Percentiles rank a stretch among this genome's conserved stretches.
These are phyloP conservation scores for Neodiprion lecontei DNA, from an alignment of 1,140 invertebrate species.

Conservation along the genomic window DNA sequence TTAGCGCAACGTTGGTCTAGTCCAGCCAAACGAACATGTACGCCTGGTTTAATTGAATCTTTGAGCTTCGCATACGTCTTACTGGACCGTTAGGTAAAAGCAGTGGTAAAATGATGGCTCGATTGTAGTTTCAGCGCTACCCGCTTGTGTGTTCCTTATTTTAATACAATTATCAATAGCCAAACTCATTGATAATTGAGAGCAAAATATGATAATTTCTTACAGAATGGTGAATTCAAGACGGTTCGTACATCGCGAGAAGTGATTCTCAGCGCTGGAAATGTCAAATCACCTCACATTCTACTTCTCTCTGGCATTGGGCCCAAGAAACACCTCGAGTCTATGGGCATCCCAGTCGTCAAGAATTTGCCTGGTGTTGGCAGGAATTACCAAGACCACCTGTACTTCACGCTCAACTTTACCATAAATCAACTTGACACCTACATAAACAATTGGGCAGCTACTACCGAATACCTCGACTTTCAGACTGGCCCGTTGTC, in stretches of 20 bases:
- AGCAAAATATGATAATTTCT: constrained; percentile 42
- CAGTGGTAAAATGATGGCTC: too few species aligned
- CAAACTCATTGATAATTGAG: too few species aligned
- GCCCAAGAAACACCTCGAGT: constrained; percentile 57
- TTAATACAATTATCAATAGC: too few species aligned
- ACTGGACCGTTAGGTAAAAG: too few species aligned
- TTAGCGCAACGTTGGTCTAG: too few species aligned
- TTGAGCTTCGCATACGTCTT: too few species aligned
- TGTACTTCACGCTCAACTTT: constrained; percentile 45
- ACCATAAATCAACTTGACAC: constrained; percentile 16
- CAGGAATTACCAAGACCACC: constrained; percentile 63
- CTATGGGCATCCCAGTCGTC: constrained; percentile 45
- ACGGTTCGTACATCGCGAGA: constrained; percentile 53
- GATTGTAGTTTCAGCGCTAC: too few species aligned
- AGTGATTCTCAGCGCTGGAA: constrained; percentile 56
- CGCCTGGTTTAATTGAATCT: too few species aligned
- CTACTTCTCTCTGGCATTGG: constrained; percentile 67
- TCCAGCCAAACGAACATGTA: too few species aligned
- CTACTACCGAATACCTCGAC: constrained; percentile 35
- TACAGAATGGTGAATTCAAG: constrained; percentile 51
- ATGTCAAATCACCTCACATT: constrained; percentile 59
- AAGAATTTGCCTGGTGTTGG: constrained; percentile 65
- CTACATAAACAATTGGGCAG: constrained; percentile 18
- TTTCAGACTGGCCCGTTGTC: constrained; percentile 79
- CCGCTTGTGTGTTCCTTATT: too few species aligned